Percentiles rank a stretch among this genome's conserved stretches.
Evolutionary conservation across 1,140 invertebrate genomes (phyloP).

Genomic region (Hetaerina americana): DNA sequence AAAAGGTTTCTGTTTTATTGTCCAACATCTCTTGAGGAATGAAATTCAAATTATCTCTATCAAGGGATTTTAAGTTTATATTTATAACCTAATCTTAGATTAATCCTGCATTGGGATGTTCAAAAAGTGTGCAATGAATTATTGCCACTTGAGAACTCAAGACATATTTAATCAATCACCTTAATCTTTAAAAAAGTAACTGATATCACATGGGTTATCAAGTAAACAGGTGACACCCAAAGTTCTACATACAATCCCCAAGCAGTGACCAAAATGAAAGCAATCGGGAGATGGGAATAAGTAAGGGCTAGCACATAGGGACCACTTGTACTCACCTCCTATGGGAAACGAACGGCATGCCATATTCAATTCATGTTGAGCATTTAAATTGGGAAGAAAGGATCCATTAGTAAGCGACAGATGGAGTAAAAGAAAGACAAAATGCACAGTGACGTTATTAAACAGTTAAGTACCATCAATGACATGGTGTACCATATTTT

Average conservation of each 20-base stretch:
- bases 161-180: too few relatives aligned
- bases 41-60: too few relatives aligned
- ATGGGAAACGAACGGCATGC: conserved; percentile 33
- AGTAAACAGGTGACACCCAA: not conserved
- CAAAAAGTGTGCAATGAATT: too few relatives aligned
- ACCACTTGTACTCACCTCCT: conserved; percentile 32
- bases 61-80: too few relatives aligned
- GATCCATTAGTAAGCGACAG: conserved; percentile 15
- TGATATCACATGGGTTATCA: not conserved
- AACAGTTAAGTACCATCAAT: conserved; percentile 2
- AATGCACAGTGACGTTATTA: not conserved
- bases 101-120: too few relatives aligned
- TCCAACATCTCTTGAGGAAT: too few relatives aligned
- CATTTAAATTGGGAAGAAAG: conserved; percentile 16
- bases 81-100: too few relatives aligned
- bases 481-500: not conserved
- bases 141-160: too few relatives aligned
- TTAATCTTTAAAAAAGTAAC: too few relatives aligned
- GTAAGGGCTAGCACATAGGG: not conserved
- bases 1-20: too few relatives aligned
- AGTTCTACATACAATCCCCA: not conserved
- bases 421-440: conserved; percentile 13
- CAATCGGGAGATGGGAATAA: not conserved
- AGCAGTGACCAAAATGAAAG: not conserved
- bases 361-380: conserved; percentile 26